Evolutionary conservation across 2,113 vertebrate genomes (phyloP).

Genomic region (Macrotus californicus): DNA sequence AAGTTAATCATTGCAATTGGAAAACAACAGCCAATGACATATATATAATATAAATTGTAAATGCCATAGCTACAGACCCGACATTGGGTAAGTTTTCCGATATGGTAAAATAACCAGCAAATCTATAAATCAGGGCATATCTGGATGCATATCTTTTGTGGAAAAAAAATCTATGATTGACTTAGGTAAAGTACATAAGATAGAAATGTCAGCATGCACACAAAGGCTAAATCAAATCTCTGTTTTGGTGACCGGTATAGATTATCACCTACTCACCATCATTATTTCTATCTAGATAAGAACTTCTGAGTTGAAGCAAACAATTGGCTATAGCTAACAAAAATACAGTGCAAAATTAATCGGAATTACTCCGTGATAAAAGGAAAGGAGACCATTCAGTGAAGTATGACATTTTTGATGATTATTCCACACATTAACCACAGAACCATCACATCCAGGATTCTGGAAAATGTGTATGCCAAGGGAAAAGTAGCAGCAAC

Average conservation of each 20-base stretch:
- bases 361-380: neutral
- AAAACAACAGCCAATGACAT: neutral
- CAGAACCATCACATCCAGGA: neutral
- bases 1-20: neutral
- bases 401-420: neutral
- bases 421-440: neutral
- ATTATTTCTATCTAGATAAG: conserved; percentile 35
- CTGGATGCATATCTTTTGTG: neutral
- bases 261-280: conserved; percentile 8
- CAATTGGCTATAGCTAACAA: conserved; percentile 24
- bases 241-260: neutral
- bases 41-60: neutral
- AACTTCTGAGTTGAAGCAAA: conserved; percentile 28
- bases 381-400: neutral
- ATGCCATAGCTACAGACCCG: neutral
- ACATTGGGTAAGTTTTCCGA: neutral
- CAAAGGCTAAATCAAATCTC: neutral
- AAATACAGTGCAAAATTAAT: conserved; percentile 22
- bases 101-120: neutral
- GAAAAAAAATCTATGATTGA: neutral
- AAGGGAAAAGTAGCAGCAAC: neutral
- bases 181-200: neutral
- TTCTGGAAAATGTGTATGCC: neutral
- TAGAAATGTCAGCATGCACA: neutral
- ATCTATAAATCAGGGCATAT: neutral